phyloP scores from a whole-genome alignment of 64 coral and sea anemone species.

The Catalaphyllia jardinei region DNA sequence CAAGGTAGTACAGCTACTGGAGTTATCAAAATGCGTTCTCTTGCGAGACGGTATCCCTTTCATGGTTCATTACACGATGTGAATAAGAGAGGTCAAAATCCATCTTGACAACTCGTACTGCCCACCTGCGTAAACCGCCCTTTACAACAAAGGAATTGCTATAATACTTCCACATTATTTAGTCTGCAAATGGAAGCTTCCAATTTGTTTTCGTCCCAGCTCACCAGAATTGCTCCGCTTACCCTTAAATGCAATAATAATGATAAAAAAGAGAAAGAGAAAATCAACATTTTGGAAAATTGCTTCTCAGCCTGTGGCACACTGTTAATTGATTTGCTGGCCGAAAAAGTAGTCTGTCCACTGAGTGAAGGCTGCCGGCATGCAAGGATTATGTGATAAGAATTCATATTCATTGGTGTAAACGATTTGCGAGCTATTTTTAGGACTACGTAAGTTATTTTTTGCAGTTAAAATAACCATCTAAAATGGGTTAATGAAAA shows the following conservation, averaged over 20 bases:
- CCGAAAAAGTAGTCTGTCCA: neutral
- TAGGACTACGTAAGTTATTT: neutral
- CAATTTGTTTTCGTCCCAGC: neutral
- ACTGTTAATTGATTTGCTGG: constrained; percentile 22
- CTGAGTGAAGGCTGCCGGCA: neutral
- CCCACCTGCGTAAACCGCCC: constrained; percentile 2
- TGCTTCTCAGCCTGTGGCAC: neutral
- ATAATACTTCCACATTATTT: neutral
- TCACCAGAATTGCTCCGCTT: neutral
- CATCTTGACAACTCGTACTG: neutral
- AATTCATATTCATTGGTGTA: neutral
- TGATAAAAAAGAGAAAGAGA: neutral
- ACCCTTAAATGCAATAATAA: neutral
- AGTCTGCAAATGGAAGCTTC: neutral
- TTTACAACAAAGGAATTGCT: neutral
- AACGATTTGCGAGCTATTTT: neutral
- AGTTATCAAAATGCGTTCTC: neutral
- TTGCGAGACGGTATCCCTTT: neutral
- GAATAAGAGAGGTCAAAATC: constrained; percentile 22
- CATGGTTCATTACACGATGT: constrained; percentile 20
- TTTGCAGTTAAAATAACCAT: neutral
- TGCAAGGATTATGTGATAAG: neutral
- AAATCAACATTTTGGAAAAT: constrained; percentile 9
- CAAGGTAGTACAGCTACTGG: neutral
- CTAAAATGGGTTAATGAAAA: neutral